Base-by-base conservation (phyloP, 2,113 vertebrate genomes). In the Oncorhynchus kisutch region DNA sequence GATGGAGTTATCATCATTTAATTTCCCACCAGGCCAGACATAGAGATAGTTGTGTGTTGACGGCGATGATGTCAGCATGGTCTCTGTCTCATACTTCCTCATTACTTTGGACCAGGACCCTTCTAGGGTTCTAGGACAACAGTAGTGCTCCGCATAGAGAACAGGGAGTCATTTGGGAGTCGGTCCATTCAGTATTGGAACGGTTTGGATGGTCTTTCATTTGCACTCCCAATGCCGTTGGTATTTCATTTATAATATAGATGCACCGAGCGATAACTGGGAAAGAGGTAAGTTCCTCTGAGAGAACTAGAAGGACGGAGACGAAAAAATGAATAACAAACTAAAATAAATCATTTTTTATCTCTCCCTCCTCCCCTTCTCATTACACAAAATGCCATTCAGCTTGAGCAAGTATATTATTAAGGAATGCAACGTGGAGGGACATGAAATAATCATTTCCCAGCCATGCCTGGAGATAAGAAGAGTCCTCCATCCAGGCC, bases 221-320 rank as follows among this genome's bases (percentile, higher is more conserved):
- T 93, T 93, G 89, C 92, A 91, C 25, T 91, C 87, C 83, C 82
- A 87, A 90, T 89, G 80, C 82, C 87, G 88, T 91, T 92, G 86
- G 91, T 92, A 83, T 89, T 92, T 89, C 81, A 93, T 92, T 91
- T 90, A 88, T 84, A 89, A 81, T 81, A 84, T 83, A 85, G 88
- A 91, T 88, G 83, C 78, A 51, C 49, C 77, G 51, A 51, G 65
- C 74, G 81, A 89, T 87, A 88, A 87, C 79, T 88, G 82, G 85
- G 83, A 88, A 31, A 51, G 74, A 83, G 84, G 84, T 88, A 89
- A 81, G 85, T 88, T 82, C 86, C 75, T 66, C 77, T 83, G 81
- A 83, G 84, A 82, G 70, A 51, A 13, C 49, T 14, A 51, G 49
- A 51, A 51, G 49, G 13, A 51, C 2, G 12, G 49, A 51, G 49